Base-by-base conservation (phyloP, 2,797 vertebrate genomes). In the Takifugu rubripes region DNA sequence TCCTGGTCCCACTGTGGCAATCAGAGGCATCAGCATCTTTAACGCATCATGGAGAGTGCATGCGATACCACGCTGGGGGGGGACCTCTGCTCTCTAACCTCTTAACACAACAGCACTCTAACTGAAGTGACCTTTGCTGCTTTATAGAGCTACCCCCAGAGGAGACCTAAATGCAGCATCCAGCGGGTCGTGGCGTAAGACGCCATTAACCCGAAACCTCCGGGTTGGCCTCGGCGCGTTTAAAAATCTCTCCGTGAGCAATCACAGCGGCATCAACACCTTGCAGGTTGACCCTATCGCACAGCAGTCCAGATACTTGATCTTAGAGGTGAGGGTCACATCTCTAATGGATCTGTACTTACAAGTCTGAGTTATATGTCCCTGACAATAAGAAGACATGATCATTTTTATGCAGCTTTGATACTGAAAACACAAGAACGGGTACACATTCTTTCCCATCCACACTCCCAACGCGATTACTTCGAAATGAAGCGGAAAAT, bases 401-500 rank as follows among this genome's bases (percentile, higher is more conserved):
- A 71, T 59, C 69, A 82, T 85, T 84, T 84, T 84, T 65, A 81
- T 80, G 81, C 85, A 42, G 67, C 85, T 88, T 85, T 83, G 84
- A 87, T 87, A 84, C 74, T 75, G 74, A 80, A 86, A 87, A 88
- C 78, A 81, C 65, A 68, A 69, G 64, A 84, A 59, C 68, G 73
- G 75, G 78, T 71, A 80, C 83, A 81, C 85, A 88, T 88, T 89
- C 84, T 74, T 83, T 77, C 84, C 79, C 61, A 75, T 78, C 79
- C 84, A 84, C 84, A 84, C 66, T 85, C 81, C 69, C 84, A 83
- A 82, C 84, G 54, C 86, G 87, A 89, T 88, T 91, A 90, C 87
- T 79, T 83, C 84, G 82, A 90, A 88, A 90, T 87, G 83, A 89
- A 89, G 90, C 88, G 89, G 87, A 92, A 92, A 92, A 91, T 90